These are phyloP conservation scores for Falco novaeseelandiae DNA, from an alignment of 2,797 vertebrate genomes.

Conservation along the genomic window DNA sequence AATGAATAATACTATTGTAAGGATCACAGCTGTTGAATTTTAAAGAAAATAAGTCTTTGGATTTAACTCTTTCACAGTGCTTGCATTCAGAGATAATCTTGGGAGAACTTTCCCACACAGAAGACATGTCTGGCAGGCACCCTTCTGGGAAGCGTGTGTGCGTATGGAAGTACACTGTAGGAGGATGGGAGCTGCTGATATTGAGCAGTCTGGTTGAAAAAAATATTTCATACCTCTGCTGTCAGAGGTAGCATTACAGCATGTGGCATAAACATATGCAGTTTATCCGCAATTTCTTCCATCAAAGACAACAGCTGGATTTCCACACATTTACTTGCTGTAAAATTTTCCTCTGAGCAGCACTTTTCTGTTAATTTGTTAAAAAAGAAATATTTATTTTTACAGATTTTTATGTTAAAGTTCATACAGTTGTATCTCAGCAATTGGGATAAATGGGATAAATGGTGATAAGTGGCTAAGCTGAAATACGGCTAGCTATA, in stretches of 20 bases:
- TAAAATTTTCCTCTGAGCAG: not conserved
- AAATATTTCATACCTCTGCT: not conserved
- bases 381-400: slow-evolving; percentile 25
- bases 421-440: not conserved
- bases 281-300: not conserved
- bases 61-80: not conserved
- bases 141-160: not conserved
- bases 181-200: not conserved
- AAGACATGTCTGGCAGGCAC: not conserved
- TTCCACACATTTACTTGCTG: not conserved
- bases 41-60: not conserved
- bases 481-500: not conserved
- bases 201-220: not conserved
- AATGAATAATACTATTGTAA: not conserved
- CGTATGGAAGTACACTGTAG: not conserved
- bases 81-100: not conserved
- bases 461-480: not conserved
- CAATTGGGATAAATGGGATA: not conserved
- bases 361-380: not conserved
- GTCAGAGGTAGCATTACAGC: not conserved
- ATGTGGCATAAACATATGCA: not conserved
- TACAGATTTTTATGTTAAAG: not conserved
- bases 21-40: not conserved
- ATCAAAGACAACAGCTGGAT: not conserved
- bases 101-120: not conserved